Evolutionary conservation across 1,140 invertebrate genomes (phyloP).

Genomic region (Rhyacophila brunnea): DNA sequence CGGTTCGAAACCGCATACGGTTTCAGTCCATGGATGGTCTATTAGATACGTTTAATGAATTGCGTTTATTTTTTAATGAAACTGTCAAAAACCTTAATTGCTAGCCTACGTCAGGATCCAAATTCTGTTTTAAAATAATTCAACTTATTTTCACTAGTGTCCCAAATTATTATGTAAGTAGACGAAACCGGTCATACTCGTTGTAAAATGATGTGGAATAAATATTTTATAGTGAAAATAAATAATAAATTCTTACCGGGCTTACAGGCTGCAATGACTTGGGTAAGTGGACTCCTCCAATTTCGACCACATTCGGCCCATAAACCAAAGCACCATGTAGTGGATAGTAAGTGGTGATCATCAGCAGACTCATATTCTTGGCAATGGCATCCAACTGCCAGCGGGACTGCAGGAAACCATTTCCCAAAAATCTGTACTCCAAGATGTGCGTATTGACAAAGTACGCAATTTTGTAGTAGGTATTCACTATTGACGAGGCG

Average conservation of each 20-base stretch:
- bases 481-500: conserved; percentile 42
- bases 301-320: conserved; percentile 54
- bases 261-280: conserved; percentile 6
- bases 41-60: too few relatives aligned
- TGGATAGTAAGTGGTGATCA: conserved; percentile 58
- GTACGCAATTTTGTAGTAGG: conserved; percentile 32
- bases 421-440: conserved; percentile 27
- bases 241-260: conserved; percentile 23
- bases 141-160: too few relatives aligned
- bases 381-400: conserved; percentile 44
- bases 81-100: too few relatives aligned
- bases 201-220: too few relatives aligned
- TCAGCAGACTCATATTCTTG: conserved; percentile 52
- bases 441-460: conserved; percentile 29
- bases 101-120: too few relatives aligned
- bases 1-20: too few relatives aligned
- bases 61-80: too few relatives aligned
- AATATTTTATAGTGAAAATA: too few relatives aligned
- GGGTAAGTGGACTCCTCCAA: conserved; percentile 58
- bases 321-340: conserved; percentile 51
- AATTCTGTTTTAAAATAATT: too few relatives aligned
- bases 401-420: conserved; percentile 20
- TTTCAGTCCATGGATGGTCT: too few relatives aligned
- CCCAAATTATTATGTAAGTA: too few relatives aligned
- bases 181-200: too few relatives aligned